Conservation (phyloP, 2,888 invertebrate species). For the Willowsia nigromaculata region DNA sequence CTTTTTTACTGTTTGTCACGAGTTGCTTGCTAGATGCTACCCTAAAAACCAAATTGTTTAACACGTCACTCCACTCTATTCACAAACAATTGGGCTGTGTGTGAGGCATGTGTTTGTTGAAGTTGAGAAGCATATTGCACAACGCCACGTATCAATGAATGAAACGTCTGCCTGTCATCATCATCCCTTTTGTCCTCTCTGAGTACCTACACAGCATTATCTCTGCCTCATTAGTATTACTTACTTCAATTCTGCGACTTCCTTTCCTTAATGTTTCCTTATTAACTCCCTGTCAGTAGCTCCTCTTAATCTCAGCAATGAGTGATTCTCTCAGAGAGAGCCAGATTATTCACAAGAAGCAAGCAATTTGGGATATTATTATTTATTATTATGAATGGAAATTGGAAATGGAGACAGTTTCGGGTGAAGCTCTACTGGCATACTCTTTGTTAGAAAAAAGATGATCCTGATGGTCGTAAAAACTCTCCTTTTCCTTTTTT, state of each 20-base stretch:
- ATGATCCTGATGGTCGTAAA: no score
- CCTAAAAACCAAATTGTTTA: not conserved
- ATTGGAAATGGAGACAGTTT: not conserved
- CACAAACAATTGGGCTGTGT: not conserved
- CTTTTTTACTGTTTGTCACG: not conserved
- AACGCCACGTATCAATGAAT: not conserved
- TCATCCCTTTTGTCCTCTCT: not conserved
- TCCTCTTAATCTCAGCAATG: not conserved
- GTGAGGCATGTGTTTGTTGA: not conserved
- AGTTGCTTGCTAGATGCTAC: not conserved
- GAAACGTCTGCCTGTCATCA: constrained; percentile 8
- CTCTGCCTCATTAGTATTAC: constrained; percentile 13
- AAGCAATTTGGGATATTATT: not conserved
- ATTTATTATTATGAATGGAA: constrained; percentile 10
- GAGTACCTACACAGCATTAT: not conserved
- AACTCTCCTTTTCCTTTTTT: no score
- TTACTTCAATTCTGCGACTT: constrained; percentile 28
- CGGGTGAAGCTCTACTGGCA: not conserved
- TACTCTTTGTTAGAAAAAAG: not conserved
- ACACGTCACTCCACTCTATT: not conserved
- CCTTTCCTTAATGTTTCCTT: constrained; percentile 47
- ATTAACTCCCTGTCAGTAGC: constrained; percentile 4
- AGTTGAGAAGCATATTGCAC: not conserved
- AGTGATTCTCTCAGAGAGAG: not conserved
- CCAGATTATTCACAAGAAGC: not conserved